A percentile compares a stretch with the other conserved stretches of the same genome.
Conservation (phyloP, 1,140 invertebrate species). For the Zaprionus nigranus region DNA sequence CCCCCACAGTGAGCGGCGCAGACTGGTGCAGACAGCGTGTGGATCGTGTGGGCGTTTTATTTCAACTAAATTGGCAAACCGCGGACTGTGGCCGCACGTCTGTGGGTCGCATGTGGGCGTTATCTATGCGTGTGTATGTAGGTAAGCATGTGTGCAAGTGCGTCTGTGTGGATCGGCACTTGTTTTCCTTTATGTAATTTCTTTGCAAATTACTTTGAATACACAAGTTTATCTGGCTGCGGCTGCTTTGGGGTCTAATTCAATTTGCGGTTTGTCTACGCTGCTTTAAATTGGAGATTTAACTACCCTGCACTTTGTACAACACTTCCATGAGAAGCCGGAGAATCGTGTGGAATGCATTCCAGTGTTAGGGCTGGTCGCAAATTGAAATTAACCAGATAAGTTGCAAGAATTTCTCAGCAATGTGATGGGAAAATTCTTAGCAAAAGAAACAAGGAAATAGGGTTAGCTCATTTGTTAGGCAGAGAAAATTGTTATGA, state of each 20-base stretch:
- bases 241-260: conserved; percentile 56
- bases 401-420: conserved; percentile 24
- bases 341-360: conserved; percentile 28
- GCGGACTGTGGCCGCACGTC: conserved; percentile 32
- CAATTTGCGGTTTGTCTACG: conserved; percentile 68
- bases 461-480: background rate
- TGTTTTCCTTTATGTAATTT: conserved; percentile 81
- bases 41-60: conserved; percentile 76
- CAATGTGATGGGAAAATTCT: conserved; percentile 35
- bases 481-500: background rate
- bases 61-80: conserved; percentile 79
- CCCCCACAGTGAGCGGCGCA: conserved; percentile 62
- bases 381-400: conserved; percentile 58
- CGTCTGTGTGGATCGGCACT: conserved; percentile 57
- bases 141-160: conserved; percentile 18
- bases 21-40: conserved; percentile 36
- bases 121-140: conserved; percentile 42
- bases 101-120: conserved; percentile 59
- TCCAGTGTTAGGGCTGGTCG: conserved; percentile 30
- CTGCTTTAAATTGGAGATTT: conserved; percentile 31
- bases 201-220: conserved; percentile 74
- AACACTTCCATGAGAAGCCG: conserved; percentile 45
- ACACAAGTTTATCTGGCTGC: conserved; percentile 37
- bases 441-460: background rate
- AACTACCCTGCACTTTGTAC: conserved; percentile 24